phyloP scores from a whole-genome alignment of 2,888 invertebrate genomes.

The Andricus curvator region DNA sequence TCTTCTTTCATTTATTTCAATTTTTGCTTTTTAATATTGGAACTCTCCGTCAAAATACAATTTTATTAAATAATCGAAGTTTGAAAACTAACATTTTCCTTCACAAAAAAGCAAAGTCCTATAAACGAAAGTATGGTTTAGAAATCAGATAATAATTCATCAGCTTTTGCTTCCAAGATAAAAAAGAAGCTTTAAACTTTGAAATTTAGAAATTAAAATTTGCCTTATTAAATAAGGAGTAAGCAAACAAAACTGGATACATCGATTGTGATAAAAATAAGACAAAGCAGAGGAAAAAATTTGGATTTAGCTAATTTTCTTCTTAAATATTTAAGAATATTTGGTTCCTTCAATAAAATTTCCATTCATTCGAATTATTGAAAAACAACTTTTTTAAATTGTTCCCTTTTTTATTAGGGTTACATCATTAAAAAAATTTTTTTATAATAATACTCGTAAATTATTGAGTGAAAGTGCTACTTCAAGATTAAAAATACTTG shows the following conservation, averaged over 20 bases:
- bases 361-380: too few relatives aligned
- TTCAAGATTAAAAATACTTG: too few relatives aligned
- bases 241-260: background rate
- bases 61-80: background rate
- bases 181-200: background rate
- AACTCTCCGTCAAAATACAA: too few relatives aligned
- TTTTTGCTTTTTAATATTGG: background rate
- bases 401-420: too few relatives aligned
- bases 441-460: too few relatives aligned
- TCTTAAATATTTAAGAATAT: too few relatives aligned
- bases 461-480: too few relatives aligned
- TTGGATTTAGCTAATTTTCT: too few relatives aligned
- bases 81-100: background rate
- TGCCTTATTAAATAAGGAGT: background rate
- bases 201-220: background rate
- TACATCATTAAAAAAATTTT: too few relatives aligned
- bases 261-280: background rate
- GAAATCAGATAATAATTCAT: background rate
- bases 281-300: too few relatives aligned
- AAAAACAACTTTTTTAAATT: too few relatives aligned
- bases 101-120: background rate
- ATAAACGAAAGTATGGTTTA: background rate
- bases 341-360: too few relatives aligned
- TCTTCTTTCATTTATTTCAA: background rate
- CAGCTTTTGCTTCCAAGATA: background rate